Percentiles rank a stretch among this genome's conserved stretches.
These are phyloP conservation scores for Mesochorus sp. DNA, from an alignment of 2,888 invertebrate species.

Conservation along the genomic window DNA sequence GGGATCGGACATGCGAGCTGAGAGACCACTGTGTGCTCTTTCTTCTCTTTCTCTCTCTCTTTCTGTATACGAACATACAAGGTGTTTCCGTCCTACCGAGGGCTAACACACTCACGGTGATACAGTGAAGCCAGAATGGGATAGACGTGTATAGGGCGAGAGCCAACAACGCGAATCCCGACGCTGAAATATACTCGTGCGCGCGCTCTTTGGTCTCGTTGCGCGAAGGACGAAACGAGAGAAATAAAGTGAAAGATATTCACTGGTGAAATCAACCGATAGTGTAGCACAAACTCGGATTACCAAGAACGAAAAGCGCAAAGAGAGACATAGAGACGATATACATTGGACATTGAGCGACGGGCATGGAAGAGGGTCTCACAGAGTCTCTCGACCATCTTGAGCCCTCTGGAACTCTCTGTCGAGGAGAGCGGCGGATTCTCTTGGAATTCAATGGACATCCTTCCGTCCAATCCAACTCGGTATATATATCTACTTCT, in stretches of 20 bases:
- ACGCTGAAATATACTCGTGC: conserved; percentile 47
- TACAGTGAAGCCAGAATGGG: conserved; percentile 71
- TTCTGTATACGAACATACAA: conserved; percentile 59
- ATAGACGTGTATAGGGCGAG: conserved; percentile 46
- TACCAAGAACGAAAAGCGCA: conserved; percentile 60
- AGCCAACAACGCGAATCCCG: conserved; percentile 45
- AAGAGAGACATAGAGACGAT: conserved; percentile 76
- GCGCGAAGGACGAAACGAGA: conserved; percentile 44
- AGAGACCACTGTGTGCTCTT: conserved; percentile 13
- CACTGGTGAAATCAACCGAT: conserved; percentile 62
- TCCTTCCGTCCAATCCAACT: conserved; percentile 65
- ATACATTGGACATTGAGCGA: conserved; percentile 76
- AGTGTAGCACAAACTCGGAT: conserved; percentile 18
- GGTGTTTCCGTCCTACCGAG: conserved; percentile 67
- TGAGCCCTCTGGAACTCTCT: conserved; percentile 44
- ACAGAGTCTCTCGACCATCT: conserved; percentile 36
- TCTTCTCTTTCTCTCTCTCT: not conserved
- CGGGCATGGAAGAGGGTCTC: conserved; percentile 72
- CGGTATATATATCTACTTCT: conserved; percentile 54
- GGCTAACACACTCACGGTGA: conserved; percentile 67
- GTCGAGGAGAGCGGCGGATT: conserved; percentile 27
- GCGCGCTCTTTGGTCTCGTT: conserved; percentile 40
- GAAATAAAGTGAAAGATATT: conserved; percentile 17
- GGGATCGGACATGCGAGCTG: conserved; percentile 8
- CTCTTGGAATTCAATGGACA: conserved; percentile 72